phyloP scores from a whole-genome alignment of 2,797 vertebrate genomes.

The Danio tinwini region DNA sequence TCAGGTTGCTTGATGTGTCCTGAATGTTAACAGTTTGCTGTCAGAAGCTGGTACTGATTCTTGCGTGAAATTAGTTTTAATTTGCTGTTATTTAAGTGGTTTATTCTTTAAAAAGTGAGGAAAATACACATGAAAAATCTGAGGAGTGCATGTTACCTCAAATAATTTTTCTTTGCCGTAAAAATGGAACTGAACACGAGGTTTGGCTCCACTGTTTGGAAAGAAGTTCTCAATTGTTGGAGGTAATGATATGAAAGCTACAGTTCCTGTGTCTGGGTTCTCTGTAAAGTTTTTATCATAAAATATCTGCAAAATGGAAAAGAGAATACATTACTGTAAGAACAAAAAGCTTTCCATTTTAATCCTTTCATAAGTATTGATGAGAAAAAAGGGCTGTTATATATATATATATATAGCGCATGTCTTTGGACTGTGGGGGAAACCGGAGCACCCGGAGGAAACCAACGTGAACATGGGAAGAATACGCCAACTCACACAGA shows the following conservation, averaged over 20 bases:
- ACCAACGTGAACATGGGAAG: too few species aligned
- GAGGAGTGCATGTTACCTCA: slow-evolving; percentile 71
- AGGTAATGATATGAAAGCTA: slow-evolving; percentile 84
- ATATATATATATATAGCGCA: too few species aligned
- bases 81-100: background rate
- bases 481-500: too few species aligned
- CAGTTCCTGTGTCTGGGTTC: slow-evolving; percentile 60
- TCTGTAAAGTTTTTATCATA: slow-evolving; percentile 68
- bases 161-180: slow-evolving; percentile 83
- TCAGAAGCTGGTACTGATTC: background rate
- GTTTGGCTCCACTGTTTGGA: slow-evolving; percentile 59
- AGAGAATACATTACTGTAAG: background rate
- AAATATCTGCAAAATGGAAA: slow-evolving; percentile 75
- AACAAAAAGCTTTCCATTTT: background rate
- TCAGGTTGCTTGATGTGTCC: slow-evolving; percentile 66
- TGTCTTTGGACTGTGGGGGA: too few species aligned
- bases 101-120: background rate
- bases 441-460: too few species aligned
- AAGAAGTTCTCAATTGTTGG: slow-evolving; percentile 72
- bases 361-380: background rate
- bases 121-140: background rate
- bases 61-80: background rate
- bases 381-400: too few species aligned
- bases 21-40: slow-evolving; percentile 57
- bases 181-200: slow-evolving; percentile 89